Evolutionary conservation across 2,113 vertebrate genomes (phyloP), one percentile per base, ranked within the genome.

Genomic region (Corythornis madagascariensis): DNA sequence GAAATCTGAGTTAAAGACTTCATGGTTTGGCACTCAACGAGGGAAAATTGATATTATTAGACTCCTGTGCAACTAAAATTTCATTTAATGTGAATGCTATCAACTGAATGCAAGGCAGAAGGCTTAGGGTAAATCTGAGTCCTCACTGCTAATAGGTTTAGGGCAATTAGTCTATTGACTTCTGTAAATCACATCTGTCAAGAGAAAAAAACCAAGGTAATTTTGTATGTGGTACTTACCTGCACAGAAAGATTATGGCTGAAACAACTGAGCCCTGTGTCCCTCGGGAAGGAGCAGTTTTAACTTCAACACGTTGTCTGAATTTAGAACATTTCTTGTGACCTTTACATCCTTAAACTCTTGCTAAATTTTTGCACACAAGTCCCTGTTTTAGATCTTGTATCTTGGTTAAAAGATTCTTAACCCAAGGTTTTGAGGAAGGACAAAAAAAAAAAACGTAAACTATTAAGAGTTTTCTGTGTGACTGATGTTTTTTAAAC

Each of bases 101-200:
- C 80, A 94, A 14, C 55, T 88, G 63, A 94, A 55, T 79, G 64
- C 64, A 89, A 93, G 78, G 45, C 61, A 89, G 66, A 66, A 90
- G 38, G 60, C 42, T 70, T 42, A 84, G 38, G 72, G 78, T 86
- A 93, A 94, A 77, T 47, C 80, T 47, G 53, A 90, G 56, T 92
- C 48, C 45, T 72, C 55, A 24, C 35, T 65, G 80, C 82, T 79
- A 55, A 92, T 53, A 91, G 70, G 63, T 93, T 95, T 95, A 90
- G 79, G 74, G 79, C 52, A 61, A 84, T 93, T 93, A 89, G 67
- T 75, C 22, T 91, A 70, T 89, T 92, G 95, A 90, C 81, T 93
- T 91, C 81, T 65, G 67, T 91, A 74, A 90, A 92, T 88, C 55
- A 93, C 24, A 53, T 70, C 75, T 94, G 87, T 95, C 87, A 91